Percentiles rank a stretch among this genome's conserved stretches.
Conservation (phyloP, 2,113 vertebrate species). For the Talpa occidentalis region DNA sequence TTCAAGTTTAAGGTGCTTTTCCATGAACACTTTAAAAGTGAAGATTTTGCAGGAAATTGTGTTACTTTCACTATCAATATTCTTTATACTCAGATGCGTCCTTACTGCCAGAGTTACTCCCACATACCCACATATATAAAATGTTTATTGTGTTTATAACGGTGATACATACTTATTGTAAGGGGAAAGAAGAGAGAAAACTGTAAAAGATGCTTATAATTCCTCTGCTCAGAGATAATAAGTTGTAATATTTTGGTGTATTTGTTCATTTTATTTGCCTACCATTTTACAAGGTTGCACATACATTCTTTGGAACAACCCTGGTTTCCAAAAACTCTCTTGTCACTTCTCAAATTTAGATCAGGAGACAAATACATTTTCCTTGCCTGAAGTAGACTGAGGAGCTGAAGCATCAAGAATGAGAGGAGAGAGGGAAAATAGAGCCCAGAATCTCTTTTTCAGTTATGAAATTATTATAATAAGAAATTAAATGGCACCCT, state of each 20-base stretch:
- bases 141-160: neutral
- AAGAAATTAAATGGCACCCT: neutral
- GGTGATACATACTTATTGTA: neutral
- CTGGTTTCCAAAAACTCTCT: neutral
- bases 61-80: neutral
- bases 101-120: neutral
- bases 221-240: neutral
- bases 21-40: constrained; percentile 2
- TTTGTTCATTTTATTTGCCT: neutral
- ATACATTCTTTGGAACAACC: neutral
- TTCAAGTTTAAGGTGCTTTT: neutral
- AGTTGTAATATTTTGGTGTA: neutral
- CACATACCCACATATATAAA: neutral
- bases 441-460: neutral
- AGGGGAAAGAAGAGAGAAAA: neutral
- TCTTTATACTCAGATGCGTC: neutral
- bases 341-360: neutral
- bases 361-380: constrained; percentile 4
- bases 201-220: neutral
- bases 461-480: neutral
- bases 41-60: constrained; percentile 1
- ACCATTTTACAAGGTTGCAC: neutral
- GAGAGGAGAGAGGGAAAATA: neutral
- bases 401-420: neutral
- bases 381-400: neutral